Conservation (phyloP, 2,888 invertebrate genomes). For the Aphidoletes aphidimyza region DNA sequence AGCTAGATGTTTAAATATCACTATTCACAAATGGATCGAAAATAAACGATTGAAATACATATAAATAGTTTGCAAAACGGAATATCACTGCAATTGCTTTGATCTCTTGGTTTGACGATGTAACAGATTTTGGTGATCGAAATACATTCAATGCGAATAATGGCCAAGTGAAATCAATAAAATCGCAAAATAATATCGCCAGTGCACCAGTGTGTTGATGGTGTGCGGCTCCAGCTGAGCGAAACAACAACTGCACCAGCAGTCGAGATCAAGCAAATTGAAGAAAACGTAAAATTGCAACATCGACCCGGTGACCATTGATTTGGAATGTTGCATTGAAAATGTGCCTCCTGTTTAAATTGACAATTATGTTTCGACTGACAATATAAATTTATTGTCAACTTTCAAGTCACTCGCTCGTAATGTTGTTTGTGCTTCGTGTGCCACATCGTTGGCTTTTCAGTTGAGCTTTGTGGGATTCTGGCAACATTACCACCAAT, state of each 20-base stretch:
- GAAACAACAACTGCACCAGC: background rate
- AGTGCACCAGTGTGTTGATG: background rate
- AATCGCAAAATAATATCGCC: no score
- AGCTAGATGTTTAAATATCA: no score
- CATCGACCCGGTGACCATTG: constrained; percentile 1
- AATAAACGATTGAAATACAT: background rate
- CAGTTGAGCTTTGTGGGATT: background rate
- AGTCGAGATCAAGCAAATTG: background rate
- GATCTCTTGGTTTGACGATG: constrained; percentile 8
- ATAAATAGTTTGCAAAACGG: constrained; percentile 2
- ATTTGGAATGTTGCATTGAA: constrained; percentile 58
- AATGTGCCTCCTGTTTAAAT: constrained; percentile 59
- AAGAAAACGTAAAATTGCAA: constrained; percentile 8
- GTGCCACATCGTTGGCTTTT: background rate
- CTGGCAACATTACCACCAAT: constrained; percentile 35
- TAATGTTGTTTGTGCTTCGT: constrained; percentile 54
- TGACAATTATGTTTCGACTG: constrained; percentile 59
- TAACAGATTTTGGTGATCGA: background rate
- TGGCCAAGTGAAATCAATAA: no score
- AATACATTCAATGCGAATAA: background rate
- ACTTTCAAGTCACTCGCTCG: constrained; percentile 56
- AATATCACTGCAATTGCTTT: constrained; percentile 8
- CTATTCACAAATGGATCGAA: background rate
- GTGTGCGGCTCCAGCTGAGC: background rate
- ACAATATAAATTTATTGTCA: constrained; percentile 59